Evolutionary conservation across 2,888 invertebrate genomes (phyloP).

Genomic region (Caenorhabditis parvicauda): DNA sequence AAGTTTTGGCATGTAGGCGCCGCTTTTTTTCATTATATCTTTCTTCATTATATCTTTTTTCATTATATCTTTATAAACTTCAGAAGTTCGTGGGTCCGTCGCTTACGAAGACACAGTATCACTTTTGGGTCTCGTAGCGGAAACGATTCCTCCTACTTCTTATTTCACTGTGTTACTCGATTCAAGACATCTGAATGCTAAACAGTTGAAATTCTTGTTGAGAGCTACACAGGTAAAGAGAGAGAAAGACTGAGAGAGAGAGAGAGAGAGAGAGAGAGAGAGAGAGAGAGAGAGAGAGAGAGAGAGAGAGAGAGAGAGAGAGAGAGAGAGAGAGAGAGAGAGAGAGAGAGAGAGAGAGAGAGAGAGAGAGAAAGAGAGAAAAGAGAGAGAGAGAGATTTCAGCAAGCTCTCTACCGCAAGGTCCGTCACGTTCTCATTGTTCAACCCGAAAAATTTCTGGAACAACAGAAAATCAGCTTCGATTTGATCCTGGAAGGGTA

Average conservation of each 20-base stretch:
- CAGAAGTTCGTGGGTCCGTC: conserved; percentile 11
- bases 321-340: not conserved
- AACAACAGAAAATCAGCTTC: conserved; percentile 71
- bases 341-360: not conserved
- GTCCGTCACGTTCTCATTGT: conserved; percentile 68
- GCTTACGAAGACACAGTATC: conserved; percentile 43
- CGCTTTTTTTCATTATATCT: not conserved
- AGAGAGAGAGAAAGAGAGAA: not conserved
- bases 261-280: not conserved
- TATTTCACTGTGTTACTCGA: conserved; percentile 55
- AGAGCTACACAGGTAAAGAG: conserved; percentile 47
- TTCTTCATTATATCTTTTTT: no score
- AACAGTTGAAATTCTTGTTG: conserved; percentile 46
- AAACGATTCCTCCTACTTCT: conserved; percentile 16
- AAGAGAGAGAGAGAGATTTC: conserved; percentile 4
- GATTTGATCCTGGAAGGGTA: conserved; percentile 56
- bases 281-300: not conserved
- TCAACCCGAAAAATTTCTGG: conserved; percentile 76
- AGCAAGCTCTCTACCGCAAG: conserved; percentile 52
- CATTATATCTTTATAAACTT: not conserved
- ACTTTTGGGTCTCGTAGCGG: conserved; percentile 30
- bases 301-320: not conserved
- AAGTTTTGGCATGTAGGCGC: no score
- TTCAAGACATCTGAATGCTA: conserved; percentile 41
- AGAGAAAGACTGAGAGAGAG: not conserved